Evolutionary conservation across 2,888 invertebrate species (phyloP), one percentile per base, ranked within the genome.

Genomic region (Crossocerus cetratus): DNA sequence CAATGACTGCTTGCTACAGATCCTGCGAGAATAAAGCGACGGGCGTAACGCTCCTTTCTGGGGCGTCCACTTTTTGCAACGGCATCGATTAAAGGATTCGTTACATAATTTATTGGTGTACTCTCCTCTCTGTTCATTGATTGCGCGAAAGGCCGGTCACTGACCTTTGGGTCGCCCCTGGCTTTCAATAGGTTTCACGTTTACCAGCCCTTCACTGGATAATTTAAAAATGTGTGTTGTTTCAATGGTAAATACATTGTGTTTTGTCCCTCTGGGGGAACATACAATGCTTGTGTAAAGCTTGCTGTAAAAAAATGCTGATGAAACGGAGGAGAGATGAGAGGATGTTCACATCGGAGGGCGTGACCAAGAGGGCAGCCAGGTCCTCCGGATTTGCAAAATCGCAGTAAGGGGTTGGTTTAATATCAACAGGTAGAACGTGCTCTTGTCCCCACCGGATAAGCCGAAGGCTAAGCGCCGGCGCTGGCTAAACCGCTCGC

Each of bases 381-480:
- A 80, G 80, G 73, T 81, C 83, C 83, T 77, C 74, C 73, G 89
- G 88, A 89, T 90, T 90, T 90, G 87, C 80, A 88, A 88, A 89
- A 89, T 89, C 87, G 74, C 64, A 59, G 62, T 77, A 80, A 88
- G 88, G 89, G 89, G 90, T 88, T 90, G 89, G 88, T 86, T 87
- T 84, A 83, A 69, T 84, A 87, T 90, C 90, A 90, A 90, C 90
- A 90, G 90, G 90, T 90, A 89, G 71, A 69, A 65, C 72, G 69
- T 66, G 77, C 78, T 75, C 82, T 83, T 84, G 82, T 85, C 82
- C 83, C 83, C 83, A 78, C 85, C 78, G 89, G 90, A 90, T 90
- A 90, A 90, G 88, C 90, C 83, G 76, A 72, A 70, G 82, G 86
- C 85, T 90, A 90, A 90, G 89, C 89, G 89, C 89, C 89, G 89